Evolutionary conservation across 2,113 vertebrate species (phyloP).

Genomic region (Pontoporia blainvillei): DNA sequence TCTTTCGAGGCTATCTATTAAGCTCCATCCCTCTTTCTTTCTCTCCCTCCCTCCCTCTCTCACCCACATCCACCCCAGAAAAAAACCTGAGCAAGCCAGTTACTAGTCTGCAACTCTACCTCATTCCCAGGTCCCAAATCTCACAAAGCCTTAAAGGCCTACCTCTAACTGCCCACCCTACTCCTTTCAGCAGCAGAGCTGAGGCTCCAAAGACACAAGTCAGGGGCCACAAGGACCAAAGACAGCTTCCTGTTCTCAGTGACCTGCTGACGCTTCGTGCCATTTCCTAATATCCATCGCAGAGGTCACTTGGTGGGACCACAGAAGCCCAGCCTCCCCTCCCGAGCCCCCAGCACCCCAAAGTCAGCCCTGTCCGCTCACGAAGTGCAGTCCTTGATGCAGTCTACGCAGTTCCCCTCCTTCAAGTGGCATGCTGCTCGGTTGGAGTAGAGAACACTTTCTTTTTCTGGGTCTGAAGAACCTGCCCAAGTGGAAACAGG

Average conservation of each 20-base stretch:
- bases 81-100: neutral
- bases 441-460: conserved; percentile 90
- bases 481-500: conserved; percentile 64
- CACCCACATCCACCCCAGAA: neutral
- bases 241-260: neutral
- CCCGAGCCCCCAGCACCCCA: neutral
- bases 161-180: neutral
- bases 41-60: neutral
- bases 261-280: neutral
- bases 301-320: neutral
- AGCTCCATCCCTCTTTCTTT: neutral
- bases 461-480: conserved; percentile 83
- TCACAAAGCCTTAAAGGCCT: neutral
- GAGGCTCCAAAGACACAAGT: neutral
- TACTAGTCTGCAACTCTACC: neutral
- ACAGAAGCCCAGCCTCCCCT: neutral
- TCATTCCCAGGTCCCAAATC: neutral
- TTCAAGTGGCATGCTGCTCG: conserved; percentile 91
- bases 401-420: conserved; percentile 90
- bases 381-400: conserved; percentile 90
- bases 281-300: neutral
- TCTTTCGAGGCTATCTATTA: neutral
- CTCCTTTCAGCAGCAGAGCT: neutral
- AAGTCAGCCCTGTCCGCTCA: conserved; percentile 71
- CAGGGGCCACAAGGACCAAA: neutral